Conservation (phyloP, 2,888 invertebrate species). For the Ectobius pallidus region DNA sequence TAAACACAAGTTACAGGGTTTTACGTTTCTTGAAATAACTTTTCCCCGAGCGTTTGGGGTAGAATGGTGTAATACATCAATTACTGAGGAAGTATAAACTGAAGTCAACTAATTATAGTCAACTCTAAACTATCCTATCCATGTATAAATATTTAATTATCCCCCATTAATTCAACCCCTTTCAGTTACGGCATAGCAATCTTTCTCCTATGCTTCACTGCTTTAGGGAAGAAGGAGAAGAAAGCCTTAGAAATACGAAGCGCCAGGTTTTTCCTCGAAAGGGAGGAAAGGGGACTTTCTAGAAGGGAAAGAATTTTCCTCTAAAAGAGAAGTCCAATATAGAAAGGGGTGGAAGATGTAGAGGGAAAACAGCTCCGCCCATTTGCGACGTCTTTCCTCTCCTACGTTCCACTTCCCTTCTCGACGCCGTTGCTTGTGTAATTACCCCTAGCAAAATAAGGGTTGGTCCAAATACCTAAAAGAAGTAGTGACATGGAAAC, state of each 20-base stretch:
- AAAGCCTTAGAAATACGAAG: slow-evolving; percentile 4
- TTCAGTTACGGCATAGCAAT: slow-evolving; percentile 3
- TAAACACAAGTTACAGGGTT: slow-evolving; percentile 9
- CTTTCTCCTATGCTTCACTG: slow-evolving; percentile 14
- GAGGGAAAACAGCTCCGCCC: slow-evolving; percentile 28
- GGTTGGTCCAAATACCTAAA: slow-evolving; percentile 15
- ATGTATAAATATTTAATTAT: slow-evolving; percentile 30
- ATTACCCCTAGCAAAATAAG: slow-evolving; percentile 25
- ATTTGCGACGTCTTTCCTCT: slow-evolving; percentile 18
- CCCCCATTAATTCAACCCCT: slow-evolving; percentile 24
- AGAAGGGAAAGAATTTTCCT: slow-evolving; percentile 14
- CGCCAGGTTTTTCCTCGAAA: not conserved
- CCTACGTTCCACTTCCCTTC: not conserved
- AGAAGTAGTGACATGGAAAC: slow-evolving; percentile 10
- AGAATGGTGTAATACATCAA: not conserved
- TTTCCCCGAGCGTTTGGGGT: not conserved
- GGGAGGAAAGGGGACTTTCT: not conserved
- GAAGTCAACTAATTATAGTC: slow-evolving; percentile 17
- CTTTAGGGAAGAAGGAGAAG: slow-evolving; percentile 1
- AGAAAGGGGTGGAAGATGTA: slow-evolving; percentile 20
- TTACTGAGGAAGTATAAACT: not conserved
- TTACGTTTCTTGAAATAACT: not conserved
- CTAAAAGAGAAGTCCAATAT: slow-evolving; percentile 30
- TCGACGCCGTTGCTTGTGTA: slow-evolving; percentile 5
- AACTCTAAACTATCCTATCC: slow-evolving; percentile 20